A percentile compares a stretch with the other conserved stretches of the same genome.
Conservation (phyloP, 2,113 vertebrate species). For the Irena cyanogastra region DNA sequence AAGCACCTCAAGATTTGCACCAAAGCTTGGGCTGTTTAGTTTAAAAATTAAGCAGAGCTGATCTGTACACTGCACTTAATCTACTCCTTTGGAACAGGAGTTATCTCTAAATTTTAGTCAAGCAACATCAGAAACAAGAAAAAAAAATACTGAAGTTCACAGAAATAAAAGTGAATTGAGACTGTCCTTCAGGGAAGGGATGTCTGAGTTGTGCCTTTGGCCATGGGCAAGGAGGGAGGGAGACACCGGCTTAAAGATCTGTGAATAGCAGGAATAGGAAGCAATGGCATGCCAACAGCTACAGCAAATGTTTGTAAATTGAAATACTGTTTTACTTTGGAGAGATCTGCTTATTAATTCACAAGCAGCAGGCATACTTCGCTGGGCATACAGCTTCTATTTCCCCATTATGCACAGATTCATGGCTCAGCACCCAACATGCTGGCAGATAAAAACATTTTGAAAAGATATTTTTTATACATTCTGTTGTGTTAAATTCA, state of each 20-base stretch:
- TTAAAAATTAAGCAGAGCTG: background rate
- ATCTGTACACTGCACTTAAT: background rate
- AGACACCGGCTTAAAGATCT: slow-evolving; percentile 3
- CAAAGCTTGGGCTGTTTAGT: background rate
- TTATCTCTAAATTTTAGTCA: background rate
- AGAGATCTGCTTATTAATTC: slow-evolving; percentile 51
- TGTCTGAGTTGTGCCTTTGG: background rate
- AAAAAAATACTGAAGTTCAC: rapidly evolving
- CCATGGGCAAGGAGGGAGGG: background rate
- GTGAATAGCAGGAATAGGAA: background rate
- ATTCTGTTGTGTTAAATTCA: slow-evolving; percentile 58
- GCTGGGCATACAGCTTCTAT: slow-evolving; percentile 5
- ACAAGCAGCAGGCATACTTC: slow-evolving; percentile 45
- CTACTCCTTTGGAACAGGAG: background rate
- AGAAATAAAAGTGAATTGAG: background rate
- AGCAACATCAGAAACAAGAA: background rate
- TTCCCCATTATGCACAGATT: slow-evolving; percentile 56
- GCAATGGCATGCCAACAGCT: background rate
- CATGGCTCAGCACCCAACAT: slow-evolving; percentile 50
- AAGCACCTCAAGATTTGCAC: background rate
- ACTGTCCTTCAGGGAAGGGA: background rate
- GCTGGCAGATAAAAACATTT: slow-evolving; percentile 48
- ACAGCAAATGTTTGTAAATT: slow-evolving; percentile 52
- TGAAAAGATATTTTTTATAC: slow-evolving; percentile 47
- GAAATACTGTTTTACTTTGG: slow-evolving; percentile 54